These are phyloP conservation scores for Aplocera efformata DNA, from an alignment of 2,888 invertebrate species.

Conservation along the genomic window DNA sequence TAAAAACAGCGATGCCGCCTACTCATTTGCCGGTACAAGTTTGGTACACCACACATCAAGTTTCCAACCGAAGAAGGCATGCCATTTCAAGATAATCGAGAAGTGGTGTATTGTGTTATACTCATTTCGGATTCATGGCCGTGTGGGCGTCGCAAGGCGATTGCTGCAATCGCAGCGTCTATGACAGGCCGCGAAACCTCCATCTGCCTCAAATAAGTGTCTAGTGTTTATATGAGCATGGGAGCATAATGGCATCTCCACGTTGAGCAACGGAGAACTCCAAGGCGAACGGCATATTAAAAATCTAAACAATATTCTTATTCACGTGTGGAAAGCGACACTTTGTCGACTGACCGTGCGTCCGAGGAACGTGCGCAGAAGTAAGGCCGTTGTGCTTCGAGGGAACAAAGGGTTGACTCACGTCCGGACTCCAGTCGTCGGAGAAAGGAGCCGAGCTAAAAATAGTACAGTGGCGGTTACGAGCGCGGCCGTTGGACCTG, in stretches of 20 bases:
- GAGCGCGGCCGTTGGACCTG: slow-evolving; percentile 58
- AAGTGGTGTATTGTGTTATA: no score
- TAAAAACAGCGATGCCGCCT: no score
- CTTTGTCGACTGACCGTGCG: slow-evolving; percentile 47
- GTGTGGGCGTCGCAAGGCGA: slow-evolving; percentile 40
- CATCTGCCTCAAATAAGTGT: slow-evolving; percentile 51
- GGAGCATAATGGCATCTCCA: slow-evolving; percentile 56
- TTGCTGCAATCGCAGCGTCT: slow-evolving; percentile 43
- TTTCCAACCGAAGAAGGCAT: slow-evolving; percentile 5
- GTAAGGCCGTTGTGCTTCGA: slow-evolving; percentile 51
- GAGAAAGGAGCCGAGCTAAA: slow-evolving; percentile 68
- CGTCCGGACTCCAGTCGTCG: slow-evolving; percentile 58
- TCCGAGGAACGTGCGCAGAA: slow-evolving; percentile 21
- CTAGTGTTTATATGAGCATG: slow-evolving; percentile 47
- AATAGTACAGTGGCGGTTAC: slow-evolving; percentile 64
- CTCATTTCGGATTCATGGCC: slow-evolving; percentile 33
- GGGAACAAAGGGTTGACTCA: slow-evolving; percentile 74
- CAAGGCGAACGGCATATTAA: slow-evolving; percentile 70
- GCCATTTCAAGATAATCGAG: slow-evolving; percentile 13
- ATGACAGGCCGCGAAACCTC: slow-evolving; percentile 42
- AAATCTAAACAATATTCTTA: slow-evolving; percentile 58
- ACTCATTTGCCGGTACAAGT: no score
- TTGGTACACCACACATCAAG: no score
- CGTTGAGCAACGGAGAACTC: slow-evolving; percentile 57
- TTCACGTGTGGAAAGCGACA: slow-evolving; percentile 53